Conservation (phyloP, 2,888 invertebrate species). For the Monochamus alternatus region DNA sequence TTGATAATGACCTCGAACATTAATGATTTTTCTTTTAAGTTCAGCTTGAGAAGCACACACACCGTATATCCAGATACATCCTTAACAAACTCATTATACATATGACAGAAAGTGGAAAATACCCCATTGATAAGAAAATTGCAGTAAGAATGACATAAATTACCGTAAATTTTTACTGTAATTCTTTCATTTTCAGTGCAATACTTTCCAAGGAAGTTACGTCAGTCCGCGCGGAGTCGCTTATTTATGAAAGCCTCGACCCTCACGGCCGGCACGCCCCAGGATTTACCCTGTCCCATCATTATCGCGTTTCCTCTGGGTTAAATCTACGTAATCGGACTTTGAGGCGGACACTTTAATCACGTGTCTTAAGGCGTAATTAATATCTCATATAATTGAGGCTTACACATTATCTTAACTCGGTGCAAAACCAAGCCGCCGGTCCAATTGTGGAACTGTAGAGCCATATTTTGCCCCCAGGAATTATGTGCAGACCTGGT, state of each 20-base stretch:
- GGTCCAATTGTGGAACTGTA: constrained; percentile 40
- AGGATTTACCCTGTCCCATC: constrained; percentile 28
- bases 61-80: too few relatives aligned
- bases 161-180: too few relatives aligned
- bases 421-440: constrained; percentile 40
- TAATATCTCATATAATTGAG: constrained; percentile 46
- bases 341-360: constrained; percentile 42
- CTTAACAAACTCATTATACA: too few relatives aligned
- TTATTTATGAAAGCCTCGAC: background rate
- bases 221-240: constrained; percentile 1
- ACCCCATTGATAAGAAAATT: too few relatives aligned
- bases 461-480: constrained; percentile 36
- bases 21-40: too few relatives aligned
- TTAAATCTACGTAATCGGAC: constrained; percentile 36
- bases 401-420: constrained; percentile 42
- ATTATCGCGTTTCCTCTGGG: constrained; percentile 16
- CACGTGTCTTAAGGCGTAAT: constrained; percentile 44
- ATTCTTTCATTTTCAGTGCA: too few relatives aligned
- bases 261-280: constrained; percentile 3
- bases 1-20: too few relatives aligned
- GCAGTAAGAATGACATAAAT: too few relatives aligned
- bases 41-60: too few relatives aligned
- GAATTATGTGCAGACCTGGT: constrained; percentile 28
- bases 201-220: background rate
- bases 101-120: too few relatives aligned